Base-by-base conservation (phyloP, 2,888 invertebrate genomes). In the Anoncus sp. region DNA sequence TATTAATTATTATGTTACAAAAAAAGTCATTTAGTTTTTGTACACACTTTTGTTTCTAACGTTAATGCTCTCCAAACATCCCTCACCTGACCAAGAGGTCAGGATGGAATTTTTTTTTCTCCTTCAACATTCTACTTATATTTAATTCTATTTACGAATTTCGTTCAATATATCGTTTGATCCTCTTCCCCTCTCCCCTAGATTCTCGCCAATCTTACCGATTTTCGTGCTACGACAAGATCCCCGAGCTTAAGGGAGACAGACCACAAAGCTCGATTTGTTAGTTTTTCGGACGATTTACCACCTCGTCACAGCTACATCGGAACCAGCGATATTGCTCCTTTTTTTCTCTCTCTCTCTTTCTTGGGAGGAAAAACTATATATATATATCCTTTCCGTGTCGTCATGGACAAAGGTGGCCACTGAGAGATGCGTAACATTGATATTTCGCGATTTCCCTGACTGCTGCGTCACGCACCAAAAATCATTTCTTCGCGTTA, bases 1-100 rank as follows among this genome's bases (percentile, higher is more conserved):
- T 35, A 62, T 63, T 55, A 55, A 55, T 72, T 49, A 73, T 71
- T 85, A 87, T 86, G 80, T 85, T 87, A 87, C 86, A 86, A 86
- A 85, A 85, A 84, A 82, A 84, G 71, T 69, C 47, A 53, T 69
- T 69, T 35, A 60, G 51, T 51, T 60, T 67, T 69, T 75, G 66
- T 53, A 60, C 74, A 66, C 49, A 67, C 55, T 65, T 38, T 38
- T 43, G 24, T 53, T 57, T 38, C 38, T 22, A 49, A 66, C 38
- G 35, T 73, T 65, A 43, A 20, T 24, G 14, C 22, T 38, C 51
- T 31, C 18, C 38, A 60, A 62, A 38, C 62, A 47, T 62, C 53
- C 62, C 31, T 51, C 51, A 27, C 38, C n/a, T 45, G 45, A 20
- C 10, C 6, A 7, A 16, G 47, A 7, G 16, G 16, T 2, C 16